These are phyloP conservation scores for Buceros bicornis DNA, from an alignment of 2,797 vertebrate genomes.

Conservation along the genomic window DNA sequence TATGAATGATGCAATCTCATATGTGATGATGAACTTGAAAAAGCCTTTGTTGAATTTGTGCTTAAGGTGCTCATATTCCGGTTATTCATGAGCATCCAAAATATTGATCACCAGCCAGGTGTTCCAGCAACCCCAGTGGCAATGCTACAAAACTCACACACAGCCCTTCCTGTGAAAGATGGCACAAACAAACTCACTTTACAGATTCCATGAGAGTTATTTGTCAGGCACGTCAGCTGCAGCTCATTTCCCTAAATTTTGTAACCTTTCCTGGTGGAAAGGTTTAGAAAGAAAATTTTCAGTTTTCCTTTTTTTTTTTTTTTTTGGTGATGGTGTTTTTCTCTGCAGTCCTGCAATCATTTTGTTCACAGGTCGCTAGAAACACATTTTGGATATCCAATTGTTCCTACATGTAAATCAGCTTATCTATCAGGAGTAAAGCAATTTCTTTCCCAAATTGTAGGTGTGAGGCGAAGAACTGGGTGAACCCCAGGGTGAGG, in stretches of 20 bases:
- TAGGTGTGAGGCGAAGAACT: background rate
- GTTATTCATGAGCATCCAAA: constrained; percentile 72
- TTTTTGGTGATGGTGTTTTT: background rate
- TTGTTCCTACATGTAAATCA: background rate
- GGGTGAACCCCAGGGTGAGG: background rate
- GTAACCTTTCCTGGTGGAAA: constrained; percentile 6
- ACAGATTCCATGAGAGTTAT: constrained; percentile 30
- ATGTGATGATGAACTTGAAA: constrained; percentile 76
- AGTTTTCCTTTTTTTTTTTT: background rate
- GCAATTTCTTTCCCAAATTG: background rate
- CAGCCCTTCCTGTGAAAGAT: constrained; percentile 54
- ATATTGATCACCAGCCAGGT: constrained; percentile 53
- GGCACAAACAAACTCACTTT: constrained; percentile 54
- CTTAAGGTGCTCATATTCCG: constrained; percentile 72
- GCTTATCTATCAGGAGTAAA: background rate
- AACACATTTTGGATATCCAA: background rate
- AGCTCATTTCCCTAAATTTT: constrained; percentile 56
- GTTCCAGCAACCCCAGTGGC: constrained; percentile 49
- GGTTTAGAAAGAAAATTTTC: constrained; percentile 40
- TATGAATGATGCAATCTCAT: constrained; percentile 76
- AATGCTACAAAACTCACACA: background rate
- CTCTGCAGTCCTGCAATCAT: background rate
- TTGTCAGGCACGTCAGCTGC: constrained; percentile 58
- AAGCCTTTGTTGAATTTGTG: constrained; percentile 73
- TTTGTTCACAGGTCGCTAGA: background rate